These are phyloP conservation scores for Orthosia cruda DNA, from an alignment of 2,888 invertebrate species.

Conservation along the genomic window DNA sequence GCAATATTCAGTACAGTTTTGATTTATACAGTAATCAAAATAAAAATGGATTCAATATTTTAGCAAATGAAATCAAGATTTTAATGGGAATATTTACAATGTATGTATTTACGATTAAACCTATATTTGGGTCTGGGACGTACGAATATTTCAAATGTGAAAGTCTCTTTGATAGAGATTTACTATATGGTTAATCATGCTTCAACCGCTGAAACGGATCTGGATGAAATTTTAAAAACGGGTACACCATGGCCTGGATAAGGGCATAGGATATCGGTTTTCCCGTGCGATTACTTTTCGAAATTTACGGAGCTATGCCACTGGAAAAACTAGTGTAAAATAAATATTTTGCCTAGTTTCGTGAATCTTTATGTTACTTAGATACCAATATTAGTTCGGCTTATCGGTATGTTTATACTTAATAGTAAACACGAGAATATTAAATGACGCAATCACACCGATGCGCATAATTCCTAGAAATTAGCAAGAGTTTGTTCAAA, in stretches of 20 bases:
- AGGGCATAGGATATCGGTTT: background rate
- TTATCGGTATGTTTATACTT: constrained; percentile 46
- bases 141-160: no score
- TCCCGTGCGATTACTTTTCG: background rate
- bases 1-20: no score
- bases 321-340: background rate
- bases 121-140: no score
- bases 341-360: background rate
- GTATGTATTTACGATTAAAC: no score
- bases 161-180: no score
- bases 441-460: constrained; percentile 36
- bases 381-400: constrained; percentile 1
- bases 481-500: constrained; percentile 20
- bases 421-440: constrained; percentile 13
- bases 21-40: no score
- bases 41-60: no score
- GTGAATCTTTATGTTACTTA: background rate
- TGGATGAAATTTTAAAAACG: background rate
- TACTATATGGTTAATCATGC: no score
- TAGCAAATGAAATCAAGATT: no score
- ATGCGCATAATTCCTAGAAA: constrained; percentile 38
- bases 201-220: background rate
- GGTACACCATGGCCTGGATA: background rate
- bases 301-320: background rate
- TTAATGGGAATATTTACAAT: no score